Evolutionary conservation across 2,797 vertebrate genomes (phyloP).

Genomic region (Tenualosa thibaudeaui): DNA sequence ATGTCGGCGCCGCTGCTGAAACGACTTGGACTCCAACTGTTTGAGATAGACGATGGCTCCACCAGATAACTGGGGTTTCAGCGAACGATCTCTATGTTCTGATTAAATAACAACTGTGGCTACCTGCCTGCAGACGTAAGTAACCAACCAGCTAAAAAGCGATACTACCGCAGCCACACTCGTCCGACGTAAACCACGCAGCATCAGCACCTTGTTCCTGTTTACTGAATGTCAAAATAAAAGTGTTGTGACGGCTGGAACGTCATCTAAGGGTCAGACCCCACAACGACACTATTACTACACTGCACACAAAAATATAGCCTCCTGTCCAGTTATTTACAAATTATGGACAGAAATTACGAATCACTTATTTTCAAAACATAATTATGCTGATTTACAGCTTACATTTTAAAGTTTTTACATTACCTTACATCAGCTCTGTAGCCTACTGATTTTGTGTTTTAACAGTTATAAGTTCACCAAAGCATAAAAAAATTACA

Average conservation of each 20-base stretch:
- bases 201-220: slow-evolving; percentile 48
- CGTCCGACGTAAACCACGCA: slow-evolving; percentile 2
- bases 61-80: slow-evolving; percentile 49
- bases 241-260: neutral
- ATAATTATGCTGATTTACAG: too few relatives aligned
- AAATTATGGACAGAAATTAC: too few relatives aligned
- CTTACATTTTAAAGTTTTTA: too few relatives aligned
- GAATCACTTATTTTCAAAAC: too few relatives aligned
- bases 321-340: too few relatives aligned
- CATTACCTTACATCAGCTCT: too few relatives aligned
- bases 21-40: slow-evolving; percentile 46
- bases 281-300: neutral
- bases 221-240: slow-evolving; percentile 30
- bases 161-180: slow-evolving; percentile 58
- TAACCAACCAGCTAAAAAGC: slow-evolving; percentile 47
- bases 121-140: slow-evolving; percentile 19
- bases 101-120: slow-evolving; percentile 12
- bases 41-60: slow-evolving; percentile 37
- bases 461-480: too few relatives aligned
- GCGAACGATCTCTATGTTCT: neutral
- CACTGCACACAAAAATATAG: too few relatives aligned
- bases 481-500: too few relatives aligned
- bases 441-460: too few relatives aligned
- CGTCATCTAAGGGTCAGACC: neutral
- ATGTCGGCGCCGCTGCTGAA: slow-evolving; percentile 69